phyloP scores from a whole-genome alignment of 2,113 vertebrate species.

The Callorhinus ursinus region DNA sequence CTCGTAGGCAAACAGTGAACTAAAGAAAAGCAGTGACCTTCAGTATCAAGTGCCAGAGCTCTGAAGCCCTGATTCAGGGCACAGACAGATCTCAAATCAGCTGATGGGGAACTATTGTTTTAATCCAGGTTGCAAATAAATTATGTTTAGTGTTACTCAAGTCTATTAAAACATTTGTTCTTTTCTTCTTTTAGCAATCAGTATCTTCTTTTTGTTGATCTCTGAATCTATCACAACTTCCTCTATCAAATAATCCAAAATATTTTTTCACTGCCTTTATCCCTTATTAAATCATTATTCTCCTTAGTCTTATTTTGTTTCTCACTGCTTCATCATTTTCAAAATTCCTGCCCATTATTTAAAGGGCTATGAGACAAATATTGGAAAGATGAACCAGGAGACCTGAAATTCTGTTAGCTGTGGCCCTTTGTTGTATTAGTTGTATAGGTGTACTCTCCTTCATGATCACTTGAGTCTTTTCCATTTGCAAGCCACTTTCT shows the following conservation, averaged over 20 bases:
- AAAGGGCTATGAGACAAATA: neutral
- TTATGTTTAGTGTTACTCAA: neutral
- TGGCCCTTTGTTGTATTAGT: neutral
- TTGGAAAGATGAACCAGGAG: neutral
- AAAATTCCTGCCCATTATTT: neutral
- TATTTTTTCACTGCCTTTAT: neutral
- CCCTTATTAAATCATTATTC: slow-evolving; percentile 7
- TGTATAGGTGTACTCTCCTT: neutral
- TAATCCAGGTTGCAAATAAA: neutral
- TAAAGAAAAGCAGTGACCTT: neutral
- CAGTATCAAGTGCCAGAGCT: neutral
- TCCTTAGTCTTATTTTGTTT: slow-evolving; percentile 2
- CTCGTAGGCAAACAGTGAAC: neutral
- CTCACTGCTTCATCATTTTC: neutral
- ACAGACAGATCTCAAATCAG: neutral
- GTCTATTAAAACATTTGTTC: neutral
- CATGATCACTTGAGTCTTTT: neutral
- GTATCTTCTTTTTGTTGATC: neutral
- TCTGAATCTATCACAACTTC: neutral
- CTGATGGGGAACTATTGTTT: neutral
- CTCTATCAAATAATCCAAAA: neutral
- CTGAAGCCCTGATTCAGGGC: neutral
- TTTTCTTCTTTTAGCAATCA: slow-evolving; percentile 8
- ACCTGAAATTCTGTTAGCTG: neutral
- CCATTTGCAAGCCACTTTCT: neutral